Base-by-base conservation (phyloP, 2,888 invertebrate genomes). In the Tetragonula carbonaria region DNA sequence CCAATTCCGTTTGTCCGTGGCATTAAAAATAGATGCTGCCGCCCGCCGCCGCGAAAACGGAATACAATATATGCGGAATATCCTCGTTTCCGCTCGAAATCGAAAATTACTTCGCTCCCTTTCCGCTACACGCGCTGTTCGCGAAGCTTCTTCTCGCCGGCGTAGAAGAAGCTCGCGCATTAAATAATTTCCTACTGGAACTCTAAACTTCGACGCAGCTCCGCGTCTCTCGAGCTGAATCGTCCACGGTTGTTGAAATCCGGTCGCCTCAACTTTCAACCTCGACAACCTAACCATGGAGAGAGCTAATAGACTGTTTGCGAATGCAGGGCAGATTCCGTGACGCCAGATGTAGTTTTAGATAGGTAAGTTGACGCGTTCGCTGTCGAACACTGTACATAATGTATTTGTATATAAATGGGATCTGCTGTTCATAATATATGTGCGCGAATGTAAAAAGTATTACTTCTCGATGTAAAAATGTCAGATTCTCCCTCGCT, bases 1-100 rank as follows among this genome's bases (percentile, higher is more conserved):
- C 70, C 80, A 68, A 80, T 85, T 85, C 82, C 85, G 85, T 83
- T 87, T 85, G 82, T 76, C 82, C 78, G 55, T 38, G 14, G 45
- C 73, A 82, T 82, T 50, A 80, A 87, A 87, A 87, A 85, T 80
- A 78, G 51, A 85, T 80, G 57, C 77, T 28, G 11, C 45, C 33
- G 53, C 55, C 68, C 68, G 66, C 84, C 38, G 53, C 55, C 71
- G 66, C 84, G 74, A 80, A 28, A 80, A 84, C 75, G 66, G 80
- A 80, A 79, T 86, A 84, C 84, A 84, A 84, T 80, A 83, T 75
- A 85, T 51, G 82, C 63, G 62, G 65, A 65, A 74, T 75, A 67
- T 74, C 53, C 74, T 55, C 21, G 57, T 53, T 23, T 71, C 63
- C 59, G 73, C 38, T 59, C 55, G 65, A 28, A 63, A 68, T 80